Evolutionary conservation across 2,113 vertebrate genomes (phyloP), one percentile per base, ranked within the genome.

Genomic region (Mus pahari): DNA sequence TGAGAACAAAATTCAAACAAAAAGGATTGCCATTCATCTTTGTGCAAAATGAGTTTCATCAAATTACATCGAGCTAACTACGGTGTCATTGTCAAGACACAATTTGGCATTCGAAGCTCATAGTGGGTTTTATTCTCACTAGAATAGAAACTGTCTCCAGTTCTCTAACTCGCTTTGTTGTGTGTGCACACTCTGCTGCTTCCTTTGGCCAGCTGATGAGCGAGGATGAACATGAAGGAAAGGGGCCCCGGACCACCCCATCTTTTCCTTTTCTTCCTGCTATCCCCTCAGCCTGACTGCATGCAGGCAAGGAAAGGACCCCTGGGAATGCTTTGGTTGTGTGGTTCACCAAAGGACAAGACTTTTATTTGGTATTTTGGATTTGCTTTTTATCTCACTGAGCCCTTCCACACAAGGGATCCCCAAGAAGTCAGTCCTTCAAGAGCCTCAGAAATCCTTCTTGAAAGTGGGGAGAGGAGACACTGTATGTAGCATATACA

Each of bases 1-100:
- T 36, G 31, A 62, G 5, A 45, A 45, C 39, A 89, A 75, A 89
- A 89, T 42, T 81, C 28, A 94, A 77, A 78, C 20, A 36, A 36
- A 66, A 92, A 77, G 92, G 73, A 83, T 92, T 60, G 36, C 31
- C 20, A n/a, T 60, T 93, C 20, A n/a, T 82, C 48, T 92, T 77
- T 79, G 22, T n/a, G 1, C 24, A 77, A 88, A 60, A 24, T 2
- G 13, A 89, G 13, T 91, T 91, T 82, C 66, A 90, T 55, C 17
- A 92, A 93, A 78, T 10, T 60, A 13, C 31, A 60, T 36, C 45
- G 78, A 86, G 73, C 60, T 87, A n/a, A 74, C 42, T 42, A 64
- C 16, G 53, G 50, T 89, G 36, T 55, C 50, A 12, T 1, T 55
- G 53, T 68, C 70, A 78, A 74, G 0, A 91, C 4, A 86, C 3